Conservation (phyloP, 2,797 vertebrate genomes). For the Pseudochromis fuscus region DNA sequence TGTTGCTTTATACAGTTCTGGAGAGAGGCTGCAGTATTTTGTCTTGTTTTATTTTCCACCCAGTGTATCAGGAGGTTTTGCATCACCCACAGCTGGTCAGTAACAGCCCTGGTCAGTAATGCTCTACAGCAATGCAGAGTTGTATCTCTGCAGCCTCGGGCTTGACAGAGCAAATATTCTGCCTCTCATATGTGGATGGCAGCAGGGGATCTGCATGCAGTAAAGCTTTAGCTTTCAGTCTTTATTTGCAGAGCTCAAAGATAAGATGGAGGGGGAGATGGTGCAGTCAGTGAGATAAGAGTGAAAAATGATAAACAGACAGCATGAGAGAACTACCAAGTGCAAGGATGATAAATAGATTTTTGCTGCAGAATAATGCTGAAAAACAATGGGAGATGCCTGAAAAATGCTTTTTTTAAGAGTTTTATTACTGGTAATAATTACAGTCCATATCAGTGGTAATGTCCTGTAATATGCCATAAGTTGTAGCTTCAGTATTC, state of each 20-base stretch:
- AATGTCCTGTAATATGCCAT: neutral
- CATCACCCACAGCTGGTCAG: constrained; percentile 41
- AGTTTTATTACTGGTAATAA: neutral
- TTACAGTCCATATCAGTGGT: neutral
- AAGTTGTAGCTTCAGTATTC: neutral
- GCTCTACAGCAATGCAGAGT: constrained; percentile 29
- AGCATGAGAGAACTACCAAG: neutral
- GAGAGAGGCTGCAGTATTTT: neutral
- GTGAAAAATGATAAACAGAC: constrained; percentile 33
- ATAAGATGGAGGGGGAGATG: constrained; percentile 51
- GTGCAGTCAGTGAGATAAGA: constrained; percentile 36
- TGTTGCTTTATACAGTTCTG: neutral
- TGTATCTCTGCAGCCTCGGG: constrained; percentile 46
- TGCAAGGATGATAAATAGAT: neutral
- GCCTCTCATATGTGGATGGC: constrained; percentile 50
- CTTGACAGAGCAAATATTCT: constrained; percentile 43
- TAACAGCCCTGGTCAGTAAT: constrained; percentile 27
- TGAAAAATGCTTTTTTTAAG: neutral
- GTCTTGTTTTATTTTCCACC: constrained; percentile 6
- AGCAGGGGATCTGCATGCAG: constrained; percentile 68
- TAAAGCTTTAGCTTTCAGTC: constrained; percentile 58
- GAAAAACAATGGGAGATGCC: neutral
- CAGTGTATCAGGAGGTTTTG: constrained; percentile 4
- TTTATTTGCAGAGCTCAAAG: constrained; percentile 71
- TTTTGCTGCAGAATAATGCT: neutral